Evolutionary conservation across 2,113 vertebrate genomes (phyloP).

Genomic region (Rissa tridactyla): DNA sequence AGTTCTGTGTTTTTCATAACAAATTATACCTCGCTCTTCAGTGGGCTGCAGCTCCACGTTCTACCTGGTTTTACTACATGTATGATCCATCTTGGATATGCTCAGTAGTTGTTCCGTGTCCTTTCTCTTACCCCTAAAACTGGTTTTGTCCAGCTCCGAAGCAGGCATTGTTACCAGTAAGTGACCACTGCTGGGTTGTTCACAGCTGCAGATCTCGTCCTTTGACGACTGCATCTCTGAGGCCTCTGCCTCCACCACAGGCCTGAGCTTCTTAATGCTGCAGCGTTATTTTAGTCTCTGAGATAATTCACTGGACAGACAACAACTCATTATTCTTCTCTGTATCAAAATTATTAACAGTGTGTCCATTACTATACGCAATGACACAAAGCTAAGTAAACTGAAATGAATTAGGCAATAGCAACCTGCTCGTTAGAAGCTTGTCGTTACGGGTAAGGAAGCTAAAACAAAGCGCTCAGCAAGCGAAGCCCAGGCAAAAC

Average conservation of each 20-base stretch:
- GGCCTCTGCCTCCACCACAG: background rate
- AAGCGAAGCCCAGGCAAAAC: background rate
- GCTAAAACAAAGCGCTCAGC: background rate
- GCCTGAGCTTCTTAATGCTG: background rate
- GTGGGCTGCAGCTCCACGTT: background rate
- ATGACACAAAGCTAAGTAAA: background rate
- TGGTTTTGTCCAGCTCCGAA: background rate
- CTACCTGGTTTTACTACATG: background rate
- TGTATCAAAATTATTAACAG: background rate
- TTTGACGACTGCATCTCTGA: background rate
- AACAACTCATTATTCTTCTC: background rate
- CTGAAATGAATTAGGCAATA: background rate
- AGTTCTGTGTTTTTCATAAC: background rate
- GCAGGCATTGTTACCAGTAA: background rate
- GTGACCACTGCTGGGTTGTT: background rate
- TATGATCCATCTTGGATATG: background rate
- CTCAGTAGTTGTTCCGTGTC: background rate
- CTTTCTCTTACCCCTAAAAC: background rate
- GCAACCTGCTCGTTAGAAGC: background rate
- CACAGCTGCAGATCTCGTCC: background rate
- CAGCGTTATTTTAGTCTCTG: background rate
- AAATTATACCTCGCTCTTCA: accelerated
- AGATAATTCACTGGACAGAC: background rate
- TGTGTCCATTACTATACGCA: background rate
- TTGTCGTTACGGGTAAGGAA: background rate